Percentiles rank a stretch among this genome's conserved stretches.
These are phyloP conservation scores for Cervus canadensis DNA, from an alignment of 2,113 vertebrate genomes.

Conservation along the genomic window DNA sequence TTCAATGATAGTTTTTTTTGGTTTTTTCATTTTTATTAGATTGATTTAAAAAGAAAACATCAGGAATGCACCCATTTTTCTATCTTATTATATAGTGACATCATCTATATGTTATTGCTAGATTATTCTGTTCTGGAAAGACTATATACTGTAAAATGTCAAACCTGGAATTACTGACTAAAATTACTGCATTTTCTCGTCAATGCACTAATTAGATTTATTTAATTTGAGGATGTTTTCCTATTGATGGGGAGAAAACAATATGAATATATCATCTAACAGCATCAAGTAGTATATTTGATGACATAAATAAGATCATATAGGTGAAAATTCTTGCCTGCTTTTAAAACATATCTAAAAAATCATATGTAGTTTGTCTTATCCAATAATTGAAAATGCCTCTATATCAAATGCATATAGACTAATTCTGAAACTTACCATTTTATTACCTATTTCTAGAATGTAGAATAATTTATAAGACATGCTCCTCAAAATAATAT, in stretches of 20 bases:
- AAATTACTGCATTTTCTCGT: not conserved
- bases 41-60: constrained; percentile 33
- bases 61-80: not conserved
- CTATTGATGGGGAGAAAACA: constrained; percentile 22
- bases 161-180: not conserved
- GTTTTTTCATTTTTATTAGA: not conserved
- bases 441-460: not conserved
- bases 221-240: not conserved
- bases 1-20: not conserved
- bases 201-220: not conserved
- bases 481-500: not conserved
- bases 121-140: not conserved
- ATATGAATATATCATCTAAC: not conserved
- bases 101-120: not conserved
- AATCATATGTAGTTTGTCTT: not conserved
- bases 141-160: not conserved
- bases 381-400: not conserved
- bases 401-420: not conserved
- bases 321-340: not conserved
- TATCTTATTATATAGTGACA: not conserved
- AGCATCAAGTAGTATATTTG: not conserved
- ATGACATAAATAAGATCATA: constrained; percentile 16
- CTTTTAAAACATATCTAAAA: constrained; percentile 10
- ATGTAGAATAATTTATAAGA: constrained; percentile 3
- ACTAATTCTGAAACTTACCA: not conserved